These are phyloP conservation scores for Lordiphosa andalusiaca DNA, from an alignment of 2,888 invertebrate genomes.

Conservation along the genomic window DNA sequence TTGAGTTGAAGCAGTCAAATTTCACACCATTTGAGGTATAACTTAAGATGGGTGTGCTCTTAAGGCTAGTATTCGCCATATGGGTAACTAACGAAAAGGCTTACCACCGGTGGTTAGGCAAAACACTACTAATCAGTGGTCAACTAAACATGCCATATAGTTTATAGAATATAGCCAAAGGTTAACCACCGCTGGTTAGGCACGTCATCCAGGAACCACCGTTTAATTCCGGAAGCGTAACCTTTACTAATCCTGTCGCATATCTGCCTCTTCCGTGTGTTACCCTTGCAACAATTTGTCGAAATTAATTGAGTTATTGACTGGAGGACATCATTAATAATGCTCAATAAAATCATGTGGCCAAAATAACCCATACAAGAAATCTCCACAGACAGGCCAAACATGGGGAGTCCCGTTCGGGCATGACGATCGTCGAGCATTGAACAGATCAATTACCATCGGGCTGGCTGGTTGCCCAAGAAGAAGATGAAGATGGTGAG, in stretches of 20 bases:
- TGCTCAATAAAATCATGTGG: slow-evolving; percentile 39
- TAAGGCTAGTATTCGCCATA: no score
- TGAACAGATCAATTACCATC: slow-evolving; percentile 70
- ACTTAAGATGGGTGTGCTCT: no score
- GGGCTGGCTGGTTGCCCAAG: slow-evolving; percentile 20
- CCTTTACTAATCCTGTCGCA: slow-evolving; percentile 20
- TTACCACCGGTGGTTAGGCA: no score
- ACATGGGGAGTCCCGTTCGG: slow-evolving; percentile 58
- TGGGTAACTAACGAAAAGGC: no score
- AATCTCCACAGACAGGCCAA: neutral
- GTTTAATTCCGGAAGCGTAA: neutral
- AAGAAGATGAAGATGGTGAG: slow-evolving; percentile 8
- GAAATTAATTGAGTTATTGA: slow-evolving; percentile 71
- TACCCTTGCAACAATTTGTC: slow-evolving; percentile 54
- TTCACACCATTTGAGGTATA: no score
- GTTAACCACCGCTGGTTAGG: no score
- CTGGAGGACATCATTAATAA: slow-evolving; percentile 68
- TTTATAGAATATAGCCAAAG: no score
- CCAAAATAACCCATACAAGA: neutral
- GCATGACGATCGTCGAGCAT: slow-evolving; percentile 55
- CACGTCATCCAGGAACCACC: no score
- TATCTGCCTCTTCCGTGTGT: slow-evolving; percentile 36
- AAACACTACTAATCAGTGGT: no score
- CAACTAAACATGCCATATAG: no score
- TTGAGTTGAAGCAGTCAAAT: no score